These are phyloP conservation scores for Brachypalpus laphriformis DNA, from an alignment of 2,888 invertebrate species.

Conservation along the genomic window DNA sequence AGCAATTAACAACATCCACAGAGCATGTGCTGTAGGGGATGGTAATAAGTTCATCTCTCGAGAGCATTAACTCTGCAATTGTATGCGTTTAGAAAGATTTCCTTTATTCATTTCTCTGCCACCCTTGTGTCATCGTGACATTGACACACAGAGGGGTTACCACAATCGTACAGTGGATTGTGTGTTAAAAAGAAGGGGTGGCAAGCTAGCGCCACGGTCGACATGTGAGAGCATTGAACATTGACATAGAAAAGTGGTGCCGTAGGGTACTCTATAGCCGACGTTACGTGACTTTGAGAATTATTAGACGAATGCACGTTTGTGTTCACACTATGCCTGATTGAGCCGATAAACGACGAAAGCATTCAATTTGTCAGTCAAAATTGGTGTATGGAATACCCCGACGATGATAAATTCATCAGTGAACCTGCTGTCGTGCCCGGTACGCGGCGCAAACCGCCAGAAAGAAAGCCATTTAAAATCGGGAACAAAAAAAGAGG, in stretches of 20 bases:
- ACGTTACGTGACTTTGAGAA: slow-evolving; percentile 14
- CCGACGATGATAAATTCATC: slow-evolving; percentile 16
- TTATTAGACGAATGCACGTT: background rate
- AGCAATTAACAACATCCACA: slow-evolving; percentile 13
- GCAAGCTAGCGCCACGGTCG: slow-evolving; percentile 32
- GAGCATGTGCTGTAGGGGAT: slow-evolving; percentile 57
- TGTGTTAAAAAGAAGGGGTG: slow-evolving; percentile 13
- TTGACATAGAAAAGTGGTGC: slow-evolving; percentile 25
- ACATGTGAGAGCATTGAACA: slow-evolving; percentile 45
- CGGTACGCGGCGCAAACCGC: background rate
- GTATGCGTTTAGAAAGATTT: slow-evolving; percentile 2
- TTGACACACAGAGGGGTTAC: slow-evolving; percentile 52
- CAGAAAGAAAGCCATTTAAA: slow-evolving; percentile 13
- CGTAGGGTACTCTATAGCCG: background rate
- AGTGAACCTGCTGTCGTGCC: background rate
- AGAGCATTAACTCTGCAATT: slow-evolving; percentile 17
- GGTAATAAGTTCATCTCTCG: slow-evolving; percentile 2
- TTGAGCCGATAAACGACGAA: slow-evolving; percentile 22
- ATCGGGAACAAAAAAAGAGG: background rate
- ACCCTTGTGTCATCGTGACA: slow-evolving; percentile 50
- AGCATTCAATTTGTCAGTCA: slow-evolving; percentile 20
- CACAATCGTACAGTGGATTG: slow-evolving; percentile 34
- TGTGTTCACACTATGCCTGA: slow-evolving; percentile 21
- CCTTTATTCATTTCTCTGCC: slow-evolving; percentile 28
- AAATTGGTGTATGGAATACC: slow-evolving; percentile 3